Evolutionary conservation across 2,113 vertebrate species (phyloP), one percentile per base, ranked within the genome.

Genomic region (Otus sunia): DNA sequence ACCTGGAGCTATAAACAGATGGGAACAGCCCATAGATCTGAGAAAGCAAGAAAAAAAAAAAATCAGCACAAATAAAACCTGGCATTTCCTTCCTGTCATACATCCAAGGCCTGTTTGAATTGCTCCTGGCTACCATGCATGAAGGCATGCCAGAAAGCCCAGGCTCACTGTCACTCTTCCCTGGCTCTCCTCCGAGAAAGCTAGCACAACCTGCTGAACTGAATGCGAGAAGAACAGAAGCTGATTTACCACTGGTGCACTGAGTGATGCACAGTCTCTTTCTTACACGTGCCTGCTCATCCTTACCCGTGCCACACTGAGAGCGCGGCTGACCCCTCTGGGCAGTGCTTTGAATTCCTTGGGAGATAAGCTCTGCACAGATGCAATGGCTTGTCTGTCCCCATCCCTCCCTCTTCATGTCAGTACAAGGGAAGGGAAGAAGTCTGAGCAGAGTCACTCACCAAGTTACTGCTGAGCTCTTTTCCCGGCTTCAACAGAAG

Each of bases 401-500:
- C 47, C 25, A 49, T 84, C 50, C 27, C 34, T 16, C 45, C 49
- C 6, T 3, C 47, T 53, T 32, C 11, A 1, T 12, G 4, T 12
- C 55, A 43, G 34, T 1, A 18, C 17, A 34, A 73, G 22, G n/a
- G 52, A 82, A 88, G 37, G 74, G 71, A 43, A 74, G 59, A 58
- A 43, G 17, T 21, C 29, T 6, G 29, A 43, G 50, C 18, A 43
- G 37, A 25, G 32, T 59, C 14, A 30, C 97, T 96, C 90, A 98
- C 98, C 45, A 56, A 97, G 43, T 66, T 67, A 11, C 95, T 94
- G 30, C 89, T 98, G 45, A 99, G 97, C 58, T 98, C 97, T 52
- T 78, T 95, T 39, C 97, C 98, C 1, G 98, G 96, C 62, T 98
- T 97, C 63, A 96, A 94, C 45, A 98, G 90, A 45, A 97, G 95